These are phyloP conservation scores for Abrostola tripartita DNA, from an alignment of 2,888 invertebrate species.

Conservation along the genomic window DNA sequence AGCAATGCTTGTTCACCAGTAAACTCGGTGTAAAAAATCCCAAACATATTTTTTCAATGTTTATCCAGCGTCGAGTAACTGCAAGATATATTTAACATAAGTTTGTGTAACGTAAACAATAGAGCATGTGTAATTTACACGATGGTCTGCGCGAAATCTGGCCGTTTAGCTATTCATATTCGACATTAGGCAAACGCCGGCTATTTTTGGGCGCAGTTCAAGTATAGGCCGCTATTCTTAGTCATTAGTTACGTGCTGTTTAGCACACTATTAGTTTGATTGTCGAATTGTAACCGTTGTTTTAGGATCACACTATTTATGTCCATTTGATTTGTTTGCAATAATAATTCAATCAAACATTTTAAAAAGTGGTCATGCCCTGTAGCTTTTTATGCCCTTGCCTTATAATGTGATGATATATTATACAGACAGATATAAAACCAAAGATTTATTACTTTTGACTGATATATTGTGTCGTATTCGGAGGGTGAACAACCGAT, in stretches of 20 bases:
- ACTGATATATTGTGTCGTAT: slow-evolving; percentile 1
- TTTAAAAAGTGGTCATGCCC: too few species aligned
- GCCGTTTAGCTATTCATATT: slow-evolving; percentile 47
- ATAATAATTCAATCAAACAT: too few species aligned
- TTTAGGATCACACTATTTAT: slow-evolving; percentile 14
- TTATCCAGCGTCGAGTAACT: slow-evolving; percentile 30
- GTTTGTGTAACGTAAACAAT: slow-evolving; percentile 58
- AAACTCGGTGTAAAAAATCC: slow-evolving; percentile 29
- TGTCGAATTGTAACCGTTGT: slow-evolving; percentile 8
- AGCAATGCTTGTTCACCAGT: slow-evolving; percentile 27
- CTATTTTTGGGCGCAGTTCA: slow-evolving; percentile 64
- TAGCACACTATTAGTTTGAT: slow-evolving; percentile 50
- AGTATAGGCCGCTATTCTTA: slow-evolving; percentile 66
- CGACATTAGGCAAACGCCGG: slow-evolving; percentile 55
- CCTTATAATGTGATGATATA: neutral
- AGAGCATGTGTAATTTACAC: slow-evolving; percentile 57
- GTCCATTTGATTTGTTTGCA: too few species aligned
- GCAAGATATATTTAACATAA: slow-evolving; percentile 50
- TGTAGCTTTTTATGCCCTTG: too few species aligned
- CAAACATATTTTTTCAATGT: slow-evolving; percentile 40
- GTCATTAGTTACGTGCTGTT: slow-evolving; percentile 52
- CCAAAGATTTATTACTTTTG: neutral
- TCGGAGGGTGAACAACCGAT: slow-evolving; percentile 70
- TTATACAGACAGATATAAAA: neutral
- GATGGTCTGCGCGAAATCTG: slow-evolving; percentile 52